phyloP scores from a whole-genome alignment of 2,113 vertebrate genomes.

The Pontoporia blainvillei region DNA sequence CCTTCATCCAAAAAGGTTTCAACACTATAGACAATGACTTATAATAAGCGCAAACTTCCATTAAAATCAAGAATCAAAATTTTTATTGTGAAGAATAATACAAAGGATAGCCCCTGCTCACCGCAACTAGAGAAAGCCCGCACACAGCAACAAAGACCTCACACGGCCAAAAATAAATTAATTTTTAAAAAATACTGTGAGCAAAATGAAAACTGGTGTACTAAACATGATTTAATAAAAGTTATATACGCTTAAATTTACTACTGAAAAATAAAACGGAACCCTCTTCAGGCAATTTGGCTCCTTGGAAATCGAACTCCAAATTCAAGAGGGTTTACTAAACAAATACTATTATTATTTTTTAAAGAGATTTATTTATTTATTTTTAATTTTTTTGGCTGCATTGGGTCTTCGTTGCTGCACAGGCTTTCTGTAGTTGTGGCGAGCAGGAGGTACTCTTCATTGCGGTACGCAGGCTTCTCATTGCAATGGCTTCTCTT shows the following conservation, averaged over 20 bases:
- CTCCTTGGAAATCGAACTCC: not conserved
- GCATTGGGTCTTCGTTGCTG: too few relatives aligned
- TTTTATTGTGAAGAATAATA: not conserved
- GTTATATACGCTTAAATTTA: not conserved
- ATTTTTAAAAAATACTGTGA: not conserved
- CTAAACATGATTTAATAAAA: not conserved
- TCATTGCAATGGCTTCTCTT: too few relatives aligned
- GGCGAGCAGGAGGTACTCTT: too few relatives aligned
- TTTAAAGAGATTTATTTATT: too few relatives aligned
- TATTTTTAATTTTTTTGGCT: too few relatives aligned
- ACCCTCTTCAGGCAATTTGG: not conserved
- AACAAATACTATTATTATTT: not conserved
- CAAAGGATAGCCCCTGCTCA: too few relatives aligned
- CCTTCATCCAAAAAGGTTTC: not conserved
- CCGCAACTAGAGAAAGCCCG: too few relatives aligned
- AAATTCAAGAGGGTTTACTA: not conserved
- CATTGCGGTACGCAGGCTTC: too few relatives aligned
- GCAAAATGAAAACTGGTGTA: not conserved
- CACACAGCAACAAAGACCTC: too few relatives aligned
- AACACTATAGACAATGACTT: not conserved
- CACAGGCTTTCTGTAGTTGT: too few relatives aligned
- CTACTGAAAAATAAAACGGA: not conserved
- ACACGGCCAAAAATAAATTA: too few relatives aligned
- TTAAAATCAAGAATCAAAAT: constrained; percentile 36
- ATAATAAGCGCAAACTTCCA: not conserved